phyloP scores from a whole-genome alignment of 1,140 invertebrate genomes.

The Drosophila sulfurigaster region DNA sequence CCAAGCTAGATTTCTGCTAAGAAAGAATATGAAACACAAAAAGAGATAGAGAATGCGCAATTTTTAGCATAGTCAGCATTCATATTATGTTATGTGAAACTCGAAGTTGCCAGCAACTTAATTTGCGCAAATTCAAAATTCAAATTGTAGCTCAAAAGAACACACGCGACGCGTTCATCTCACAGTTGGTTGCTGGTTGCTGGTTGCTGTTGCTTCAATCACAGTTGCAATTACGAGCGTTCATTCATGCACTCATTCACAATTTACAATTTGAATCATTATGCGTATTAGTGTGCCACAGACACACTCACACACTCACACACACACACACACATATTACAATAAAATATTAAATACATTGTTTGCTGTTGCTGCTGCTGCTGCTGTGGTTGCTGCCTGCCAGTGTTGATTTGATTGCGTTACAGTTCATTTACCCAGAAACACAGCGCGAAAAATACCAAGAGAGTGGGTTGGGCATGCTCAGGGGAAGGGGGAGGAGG shows the following conservation, averaged over 20 bases:
- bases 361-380: conserved; percentile 29
- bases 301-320: conserved; percentile 3
- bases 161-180: conserved; percentile 4
- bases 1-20: no score
- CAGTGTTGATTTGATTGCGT: conserved; percentile 81
- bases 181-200: conserved; percentile 11
- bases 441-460: conserved; percentile 12
- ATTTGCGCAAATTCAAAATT: conserved; percentile 1
- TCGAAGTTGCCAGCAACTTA: not conserved
- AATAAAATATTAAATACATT: conserved; percentile 77
- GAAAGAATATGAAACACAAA: no score
- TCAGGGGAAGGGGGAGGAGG: not conserved
- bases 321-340: conserved; percentile 25
- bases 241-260: conserved; percentile 19
- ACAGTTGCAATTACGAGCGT: conserved; percentile 15
- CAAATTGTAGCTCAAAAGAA: not conserved
- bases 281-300: conserved; percentile 45
- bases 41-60: no score
- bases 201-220: conserved; percentile 10
- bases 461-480: not conserved
- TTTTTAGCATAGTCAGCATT: no score
- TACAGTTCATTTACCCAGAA: conserved; percentile 82
- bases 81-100: no score
- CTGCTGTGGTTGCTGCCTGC: conserved; percentile 41
- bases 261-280: conserved; percentile 62